Conservation (phyloP, 2,888 invertebrate species). For the Anthrax anthrax region DNA sequence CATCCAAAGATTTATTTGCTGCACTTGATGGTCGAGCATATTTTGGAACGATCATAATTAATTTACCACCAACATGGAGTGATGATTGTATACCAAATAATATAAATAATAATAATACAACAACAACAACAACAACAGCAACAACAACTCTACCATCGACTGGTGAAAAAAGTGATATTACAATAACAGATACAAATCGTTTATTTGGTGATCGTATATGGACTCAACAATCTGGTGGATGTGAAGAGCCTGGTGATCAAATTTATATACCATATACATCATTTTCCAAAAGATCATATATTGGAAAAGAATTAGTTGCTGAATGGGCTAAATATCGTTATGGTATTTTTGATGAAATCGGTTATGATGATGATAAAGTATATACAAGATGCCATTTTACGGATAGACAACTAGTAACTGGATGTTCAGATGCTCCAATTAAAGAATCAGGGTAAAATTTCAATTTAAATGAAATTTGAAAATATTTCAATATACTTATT, state of each 20-base stretch:
- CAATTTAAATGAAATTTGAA: no score
- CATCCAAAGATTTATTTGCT: slow-evolving; percentile 41
- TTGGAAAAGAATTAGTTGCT: slow-evolving; percentile 38
- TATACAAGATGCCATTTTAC: slow-evolving; percentile 41
- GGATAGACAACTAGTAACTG: slow-evolving; percentile 31
- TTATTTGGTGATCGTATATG: slow-evolving; percentile 40
- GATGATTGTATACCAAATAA: slow-evolving; percentile 33
- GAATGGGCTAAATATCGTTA: slow-evolving; percentile 54
- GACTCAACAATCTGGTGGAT: slow-evolving; percentile 47
- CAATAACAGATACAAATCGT: slow-evolving; percentile 37
- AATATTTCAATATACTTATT: background rate
- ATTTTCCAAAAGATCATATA: slow-evolving; percentile 16
- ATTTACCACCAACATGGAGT: slow-evolving; percentile 45
- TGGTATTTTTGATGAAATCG: slow-evolving; percentile 53
- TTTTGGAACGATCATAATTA: slow-evolving; percentile 42
- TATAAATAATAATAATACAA: background rate
- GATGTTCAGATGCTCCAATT: slow-evolving; percentile 39
- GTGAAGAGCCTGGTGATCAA: slow-evolving; percentile 42
- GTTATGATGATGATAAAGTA: slow-evolving; percentile 41
- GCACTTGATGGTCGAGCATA: slow-evolving; percentile 43
- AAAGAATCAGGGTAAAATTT: slow-evolving; percentile 35
- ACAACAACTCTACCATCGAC: slow-evolving; percentile 30
- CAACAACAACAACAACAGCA: background rate
- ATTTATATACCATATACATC: slow-evolving; percentile 38
- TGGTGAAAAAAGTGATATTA: slow-evolving; percentile 42